These are phyloP conservation scores for Coluber constrictor DNA, from an alignment of 2,797 vertebrate species.

Conservation along the genomic window DNA sequence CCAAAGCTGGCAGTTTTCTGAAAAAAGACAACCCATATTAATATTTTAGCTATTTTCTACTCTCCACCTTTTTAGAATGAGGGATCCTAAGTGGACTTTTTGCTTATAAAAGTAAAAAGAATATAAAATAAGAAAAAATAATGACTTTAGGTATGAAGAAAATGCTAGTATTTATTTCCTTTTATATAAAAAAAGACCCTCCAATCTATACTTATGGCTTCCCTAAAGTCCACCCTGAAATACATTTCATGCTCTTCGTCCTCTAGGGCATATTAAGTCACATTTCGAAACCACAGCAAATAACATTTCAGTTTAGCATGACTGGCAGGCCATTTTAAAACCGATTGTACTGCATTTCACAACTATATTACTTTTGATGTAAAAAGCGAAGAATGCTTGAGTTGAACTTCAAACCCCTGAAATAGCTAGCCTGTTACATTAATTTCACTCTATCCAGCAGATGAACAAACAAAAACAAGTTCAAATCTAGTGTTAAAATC, in stretches of 20 bases:
- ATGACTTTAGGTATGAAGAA: slow-evolving; percentile 31
- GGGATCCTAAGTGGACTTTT: neutral
- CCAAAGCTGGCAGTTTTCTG: neutral
- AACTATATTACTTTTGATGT: slow-evolving; percentile 41
- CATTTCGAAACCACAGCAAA: slow-evolving; percentile 46
- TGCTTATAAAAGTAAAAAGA: slow-evolving; percentile 10
- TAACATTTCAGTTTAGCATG: slow-evolving; percentile 52
- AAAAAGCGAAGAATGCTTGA: slow-evolving; percentile 43
- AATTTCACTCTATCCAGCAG: slow-evolving; percentile 3
- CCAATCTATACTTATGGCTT: slow-evolving; percentile 20
- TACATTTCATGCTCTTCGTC: slow-evolving; percentile 36
- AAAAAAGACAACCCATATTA: neutral
- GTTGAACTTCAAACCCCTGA: slow-evolving; percentile 43
- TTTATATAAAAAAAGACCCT: neutral
- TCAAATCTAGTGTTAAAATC: slow-evolving; percentile 35
- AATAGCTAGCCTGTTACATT: slow-evolving; percentile 45
- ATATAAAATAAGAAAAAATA: slow-evolving; percentile 20
- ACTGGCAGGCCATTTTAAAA: slow-evolving; percentile 46
- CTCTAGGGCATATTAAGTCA: slow-evolving; percentile 41
- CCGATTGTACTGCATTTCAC: slow-evolving; percentile 29
- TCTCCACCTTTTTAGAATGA: neutral
- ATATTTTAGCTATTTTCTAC: neutral
- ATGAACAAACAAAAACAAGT: slow-evolving; percentile 47
- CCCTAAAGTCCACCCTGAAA: slow-evolving; percentile 28
- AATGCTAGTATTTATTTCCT: slow-evolving; percentile 32